Base-by-base conservation (phyloP, 2,888 invertebrate genomes). In the Pachliopta kotzebuea region DNA sequence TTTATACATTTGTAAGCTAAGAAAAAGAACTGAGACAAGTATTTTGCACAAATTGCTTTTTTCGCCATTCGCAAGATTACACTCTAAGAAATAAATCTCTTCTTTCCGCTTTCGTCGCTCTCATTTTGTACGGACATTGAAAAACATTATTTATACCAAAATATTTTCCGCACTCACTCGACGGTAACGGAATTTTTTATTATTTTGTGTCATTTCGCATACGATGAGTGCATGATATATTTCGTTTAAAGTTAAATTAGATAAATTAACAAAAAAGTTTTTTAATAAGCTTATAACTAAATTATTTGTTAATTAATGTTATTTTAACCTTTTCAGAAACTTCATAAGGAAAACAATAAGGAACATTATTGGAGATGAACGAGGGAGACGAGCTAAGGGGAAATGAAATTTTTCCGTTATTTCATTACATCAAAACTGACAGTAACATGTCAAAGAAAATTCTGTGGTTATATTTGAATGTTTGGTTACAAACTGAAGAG, bases 71-170 rank as follows among this genome's bases (percentile, higher is more conserved):
- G 75, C 86, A 85, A 90, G 88, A 90, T 89, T 89, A 89, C 85
- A 90, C 88, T 87, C 87, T 80, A 84, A 84, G 77, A 85, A 83
- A 90, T 90, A 90, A 88, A 90, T 90, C 88, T 86, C 78, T 81
- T 79, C 76, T 80, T 79, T 81, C 83, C 79, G 77, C 83, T 84
- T 76, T 82, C 80, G 83, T 84, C 80, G 74, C 81, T 80, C 59
- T 62, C 84, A 78, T 83, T 85, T 84, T 86, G 84, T 85, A 65
- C 65, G 65, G 60, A 65, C 65, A 65, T 65, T 65, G 65, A 65
- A 65, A 65, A 61, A 53, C 61, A 65, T 65, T 65, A 65, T 58
- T 65, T 65, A 61, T 65, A 65, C 53, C 61, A 53, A 65, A 65
- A 61, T 65, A 61, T 57, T 65, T 61, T 65, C 53, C 57, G 61